A percentile compares a stretch with the other conserved stretches of the same genome.
Evolutionary conservation across 1,140 invertebrate species (phyloP).

Genomic region (Calliphora vicina): DNA sequence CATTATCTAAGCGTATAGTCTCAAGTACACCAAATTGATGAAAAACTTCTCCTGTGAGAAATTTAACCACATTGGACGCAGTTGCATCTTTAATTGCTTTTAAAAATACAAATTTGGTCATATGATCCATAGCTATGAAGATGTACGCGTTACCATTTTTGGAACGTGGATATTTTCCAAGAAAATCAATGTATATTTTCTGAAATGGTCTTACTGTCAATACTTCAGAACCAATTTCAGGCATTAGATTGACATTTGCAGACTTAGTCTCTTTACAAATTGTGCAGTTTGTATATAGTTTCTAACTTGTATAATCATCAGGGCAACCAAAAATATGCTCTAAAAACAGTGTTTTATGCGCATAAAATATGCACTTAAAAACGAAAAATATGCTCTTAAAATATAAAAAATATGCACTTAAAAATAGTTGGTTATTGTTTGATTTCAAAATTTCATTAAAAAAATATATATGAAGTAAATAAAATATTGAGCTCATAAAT

Average conservation of each 20-base stretch:
- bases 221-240: neutral
- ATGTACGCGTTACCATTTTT: neutral
- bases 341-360: no score
- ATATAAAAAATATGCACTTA: no score
- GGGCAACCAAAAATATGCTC: no score
- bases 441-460: no score
- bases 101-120: neutral
- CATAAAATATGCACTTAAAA: no score
- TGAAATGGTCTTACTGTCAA: neutral
- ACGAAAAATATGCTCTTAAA: no score
- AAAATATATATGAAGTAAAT: no score
- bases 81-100: no score
- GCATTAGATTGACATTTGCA: neutral
- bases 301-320: neutral
- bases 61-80: neutral
- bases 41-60: neutral
- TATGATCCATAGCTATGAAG: neutral
- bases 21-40: constrained; percentile 1
- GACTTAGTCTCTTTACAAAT: neutral
- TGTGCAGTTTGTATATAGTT: neutral
- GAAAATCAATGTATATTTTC: neutral
- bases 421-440: no score
- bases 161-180: neutral
- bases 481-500: no score
- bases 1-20: neutral